phyloP scores from a whole-genome alignment of 2,888 invertebrate genomes.

The Drosophila colorata region DNA sequence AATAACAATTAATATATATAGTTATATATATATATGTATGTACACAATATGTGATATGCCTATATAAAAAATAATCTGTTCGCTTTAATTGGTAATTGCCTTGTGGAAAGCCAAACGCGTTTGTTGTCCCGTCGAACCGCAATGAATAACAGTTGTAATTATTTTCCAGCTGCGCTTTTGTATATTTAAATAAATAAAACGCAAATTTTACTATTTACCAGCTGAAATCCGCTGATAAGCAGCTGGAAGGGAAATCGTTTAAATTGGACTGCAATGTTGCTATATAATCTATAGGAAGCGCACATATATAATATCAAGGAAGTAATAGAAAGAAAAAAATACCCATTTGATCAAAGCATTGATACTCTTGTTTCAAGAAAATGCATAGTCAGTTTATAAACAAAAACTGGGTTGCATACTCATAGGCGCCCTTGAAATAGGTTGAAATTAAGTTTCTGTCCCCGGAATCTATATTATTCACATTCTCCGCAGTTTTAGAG shows the following conservation, averaged over 20 bases:
- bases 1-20: conserved; percentile 8
- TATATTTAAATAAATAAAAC: neutral
- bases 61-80: neutral
- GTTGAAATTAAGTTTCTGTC: too few relatives aligned
- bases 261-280: conserved; percentile 3
- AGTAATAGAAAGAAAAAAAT: too few relatives aligned
- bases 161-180: conserved; percentile 3
- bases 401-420: conserved; percentile 13
- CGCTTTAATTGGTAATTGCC: neutral
- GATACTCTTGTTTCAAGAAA: conserved; percentile 10
- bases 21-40: neutral
- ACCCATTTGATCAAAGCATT: conserved; percentile 16
- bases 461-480: too few relatives aligned
- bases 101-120: neutral
- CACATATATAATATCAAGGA: neutral
- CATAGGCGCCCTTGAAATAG: conserved; percentile 31
- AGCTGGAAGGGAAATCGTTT: conserved; percentile 12
- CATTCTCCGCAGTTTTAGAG: too few relatives aligned
- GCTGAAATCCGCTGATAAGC: conserved; percentile 51
- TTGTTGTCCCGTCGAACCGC: conserved; percentile 6
- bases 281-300: neutral
- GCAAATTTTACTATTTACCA: neutral
- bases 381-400: neutral
- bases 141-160: conserved; percentile 13
- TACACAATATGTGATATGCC: too few relatives aligned